Conservation (phyloP, 2,113 vertebrate genomes). For the Scalopus aquaticus region DNA sequence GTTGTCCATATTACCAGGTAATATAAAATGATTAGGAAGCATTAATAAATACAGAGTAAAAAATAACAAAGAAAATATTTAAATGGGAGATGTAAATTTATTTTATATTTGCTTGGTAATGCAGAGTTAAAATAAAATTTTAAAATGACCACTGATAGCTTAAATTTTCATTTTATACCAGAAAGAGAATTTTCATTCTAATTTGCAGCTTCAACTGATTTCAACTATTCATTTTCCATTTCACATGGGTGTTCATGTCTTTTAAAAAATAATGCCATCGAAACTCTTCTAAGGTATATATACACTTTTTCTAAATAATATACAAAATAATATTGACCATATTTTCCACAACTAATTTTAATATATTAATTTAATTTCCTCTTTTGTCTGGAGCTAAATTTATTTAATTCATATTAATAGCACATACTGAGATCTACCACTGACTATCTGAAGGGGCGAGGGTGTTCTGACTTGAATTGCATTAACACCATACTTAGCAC, state of each 20-base stretch:
- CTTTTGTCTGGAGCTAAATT: not conserved
- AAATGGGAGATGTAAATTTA: not conserved
- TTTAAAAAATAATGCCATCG: slow-evolving; percentile 31
- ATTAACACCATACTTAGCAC: not conserved
- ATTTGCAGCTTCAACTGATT: slow-evolving; percentile 12
- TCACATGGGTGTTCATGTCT: not conserved
- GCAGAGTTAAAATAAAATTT: slow-evolving; percentile 31
- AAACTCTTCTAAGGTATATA: slow-evolving; percentile 34
- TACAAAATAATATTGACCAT: slow-evolving; percentile 41
- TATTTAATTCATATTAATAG: not conserved
- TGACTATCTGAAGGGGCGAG: not conserved
- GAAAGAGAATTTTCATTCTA: slow-evolving; percentile 19
- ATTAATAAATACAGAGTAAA: slow-evolving; percentile 18
- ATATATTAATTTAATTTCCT: slow-evolving; percentile 29
- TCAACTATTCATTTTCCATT: not conserved
- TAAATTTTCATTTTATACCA: slow-evolving; percentile 31
- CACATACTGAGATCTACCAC: not conserved
- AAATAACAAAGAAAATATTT: not conserved
- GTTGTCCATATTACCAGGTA: not conserved
- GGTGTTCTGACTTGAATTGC: not conserved
- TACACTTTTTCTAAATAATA: not conserved
- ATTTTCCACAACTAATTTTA: slow-evolving; percentile 1
- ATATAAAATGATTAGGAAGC: not conserved
- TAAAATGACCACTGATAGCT: slow-evolving; percentile 27
- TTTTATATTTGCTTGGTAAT: slow-evolving; percentile 36